phyloP scores from a whole-genome alignment of 2,797 vertebrate genomes.

The Oophaga sylvatica region DNA sequence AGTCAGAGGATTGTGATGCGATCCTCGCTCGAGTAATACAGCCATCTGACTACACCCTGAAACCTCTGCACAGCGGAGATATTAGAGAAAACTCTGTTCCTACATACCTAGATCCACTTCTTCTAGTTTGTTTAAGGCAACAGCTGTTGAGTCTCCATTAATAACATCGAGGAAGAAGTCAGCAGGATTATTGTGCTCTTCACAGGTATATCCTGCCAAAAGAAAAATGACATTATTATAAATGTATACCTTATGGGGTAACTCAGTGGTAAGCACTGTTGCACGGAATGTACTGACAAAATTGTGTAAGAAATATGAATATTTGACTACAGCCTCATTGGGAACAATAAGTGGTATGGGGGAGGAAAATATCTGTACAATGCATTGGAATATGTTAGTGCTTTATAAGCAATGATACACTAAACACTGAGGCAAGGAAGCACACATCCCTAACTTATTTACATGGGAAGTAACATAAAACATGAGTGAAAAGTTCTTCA shows the following conservation, averaged over 20 bases:
- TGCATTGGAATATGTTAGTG: too few species aligned
- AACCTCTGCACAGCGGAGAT: too few species aligned
- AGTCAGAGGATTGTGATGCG: too few species aligned
- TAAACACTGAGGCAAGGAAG: too few species aligned
- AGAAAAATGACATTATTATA: not conserved
- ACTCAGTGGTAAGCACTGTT: not conserved
- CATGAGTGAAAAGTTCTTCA: not conserved
- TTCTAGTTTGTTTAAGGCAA: constrained; percentile 70
- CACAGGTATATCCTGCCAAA: constrained; percentile 82
- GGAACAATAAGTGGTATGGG: too few species aligned
- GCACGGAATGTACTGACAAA: not conserved
- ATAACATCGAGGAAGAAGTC: constrained; percentile 94
- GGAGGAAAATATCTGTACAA: too few species aligned
- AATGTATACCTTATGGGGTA: not conserved
- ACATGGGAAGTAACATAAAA: not conserved
- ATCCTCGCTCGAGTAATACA: too few species aligned
- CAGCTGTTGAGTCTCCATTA: constrained; percentile 81
- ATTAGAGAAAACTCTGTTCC: not conserved
- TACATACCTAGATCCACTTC: constrained; percentile 66
- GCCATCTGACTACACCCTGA: too few species aligned
- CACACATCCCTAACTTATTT: not conserved
- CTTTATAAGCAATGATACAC: too few species aligned
- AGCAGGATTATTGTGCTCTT: constrained; percentile 90
- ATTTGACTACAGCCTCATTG: too few species aligned
- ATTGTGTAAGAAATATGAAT: too few species aligned